phyloP scores from a whole-genome alignment of 2,797 vertebrate species.

The Nothura maculosa region DNA sequence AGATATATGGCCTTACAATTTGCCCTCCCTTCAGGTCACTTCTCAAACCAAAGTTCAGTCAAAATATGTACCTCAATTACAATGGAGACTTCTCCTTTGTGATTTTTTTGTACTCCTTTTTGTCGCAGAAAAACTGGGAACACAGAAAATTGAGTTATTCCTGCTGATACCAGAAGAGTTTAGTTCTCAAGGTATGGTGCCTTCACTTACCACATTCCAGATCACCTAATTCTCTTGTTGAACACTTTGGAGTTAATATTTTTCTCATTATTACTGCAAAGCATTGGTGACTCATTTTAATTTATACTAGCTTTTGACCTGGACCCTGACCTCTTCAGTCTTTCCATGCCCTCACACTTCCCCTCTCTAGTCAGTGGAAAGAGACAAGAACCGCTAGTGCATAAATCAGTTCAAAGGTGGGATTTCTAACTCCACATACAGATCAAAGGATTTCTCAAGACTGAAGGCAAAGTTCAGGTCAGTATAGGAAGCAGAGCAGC shows the following conservation, averaged over 20 bases:
- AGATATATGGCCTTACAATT: background rate
- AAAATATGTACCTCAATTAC: background rate
- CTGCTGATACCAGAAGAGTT: background rate
- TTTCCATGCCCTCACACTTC: background rate
- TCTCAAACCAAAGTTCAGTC: background rate
- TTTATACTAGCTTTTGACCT: background rate
- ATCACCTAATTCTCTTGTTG: background rate
- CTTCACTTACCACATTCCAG: background rate
- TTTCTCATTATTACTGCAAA: background rate
- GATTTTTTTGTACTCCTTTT: background rate
- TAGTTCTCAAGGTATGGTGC: background rate
- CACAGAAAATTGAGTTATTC: background rate
- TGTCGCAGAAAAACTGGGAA: background rate
- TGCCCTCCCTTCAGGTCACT: background rate
- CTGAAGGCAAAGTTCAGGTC: background rate
- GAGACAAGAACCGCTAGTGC: background rate
- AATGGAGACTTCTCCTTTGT: background rate
- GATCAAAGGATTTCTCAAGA: background rate
- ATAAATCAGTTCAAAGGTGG: background rate
- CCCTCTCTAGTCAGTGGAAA: background rate
- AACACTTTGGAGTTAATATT: background rate
- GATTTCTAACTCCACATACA: background rate
- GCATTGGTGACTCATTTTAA: background rate
- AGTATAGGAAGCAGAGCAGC: background rate
- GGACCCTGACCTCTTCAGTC: background rate